Conservation (phyloP, 2,888 invertebrate species). For the Sisyra terminalis region DNA sequence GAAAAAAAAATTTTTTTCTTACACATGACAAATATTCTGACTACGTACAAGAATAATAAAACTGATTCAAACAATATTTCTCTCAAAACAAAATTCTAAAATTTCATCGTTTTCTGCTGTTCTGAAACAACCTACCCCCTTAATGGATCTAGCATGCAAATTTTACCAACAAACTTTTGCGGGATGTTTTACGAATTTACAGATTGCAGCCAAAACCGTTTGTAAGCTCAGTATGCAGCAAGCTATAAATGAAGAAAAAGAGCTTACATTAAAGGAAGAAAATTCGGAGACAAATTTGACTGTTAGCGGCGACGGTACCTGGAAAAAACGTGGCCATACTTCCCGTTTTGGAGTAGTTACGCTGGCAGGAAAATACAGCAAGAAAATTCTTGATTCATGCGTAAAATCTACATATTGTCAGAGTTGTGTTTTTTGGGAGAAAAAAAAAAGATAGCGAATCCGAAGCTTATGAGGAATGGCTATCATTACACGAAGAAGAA, state of each 20-base stretch:
- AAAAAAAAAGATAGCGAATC: slow-evolving; percentile 6
- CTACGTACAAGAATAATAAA: no score
- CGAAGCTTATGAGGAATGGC: slow-evolving; percentile 10
- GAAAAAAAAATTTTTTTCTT: no score
- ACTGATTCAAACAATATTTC: no score
- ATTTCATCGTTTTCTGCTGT: no score
- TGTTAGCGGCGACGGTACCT: slow-evolving; percentile 11
- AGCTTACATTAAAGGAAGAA: slow-evolving; percentile 4
- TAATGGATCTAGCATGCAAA: slow-evolving; percentile 4
- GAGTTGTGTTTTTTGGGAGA: slow-evolving; percentile 5
- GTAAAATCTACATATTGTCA: slow-evolving; percentile 9
- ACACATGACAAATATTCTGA: no score
- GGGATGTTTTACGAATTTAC: not conserved
- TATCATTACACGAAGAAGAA: slow-evolving; percentile 8
- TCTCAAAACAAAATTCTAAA: no score
- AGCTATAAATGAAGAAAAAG: slow-evolving; percentile 1
- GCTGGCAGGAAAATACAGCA: slow-evolving; percentile 8
- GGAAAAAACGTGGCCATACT: slow-evolving; percentile 10
- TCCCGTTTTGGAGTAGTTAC: slow-evolving; percentile 9
- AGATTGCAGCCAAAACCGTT: not conserved
- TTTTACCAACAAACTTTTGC: not conserved
- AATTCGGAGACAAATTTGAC: slow-evolving; percentile 4
- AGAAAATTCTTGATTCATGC: slow-evolving; percentile 8
- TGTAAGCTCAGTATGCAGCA: not conserved
- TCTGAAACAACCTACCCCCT: no score